Evolutionary conservation across 2,797 vertebrate genomes (phyloP), one percentile per base, ranked within the genome.

Genomic region (Gallinago nigripennis): DNA sequence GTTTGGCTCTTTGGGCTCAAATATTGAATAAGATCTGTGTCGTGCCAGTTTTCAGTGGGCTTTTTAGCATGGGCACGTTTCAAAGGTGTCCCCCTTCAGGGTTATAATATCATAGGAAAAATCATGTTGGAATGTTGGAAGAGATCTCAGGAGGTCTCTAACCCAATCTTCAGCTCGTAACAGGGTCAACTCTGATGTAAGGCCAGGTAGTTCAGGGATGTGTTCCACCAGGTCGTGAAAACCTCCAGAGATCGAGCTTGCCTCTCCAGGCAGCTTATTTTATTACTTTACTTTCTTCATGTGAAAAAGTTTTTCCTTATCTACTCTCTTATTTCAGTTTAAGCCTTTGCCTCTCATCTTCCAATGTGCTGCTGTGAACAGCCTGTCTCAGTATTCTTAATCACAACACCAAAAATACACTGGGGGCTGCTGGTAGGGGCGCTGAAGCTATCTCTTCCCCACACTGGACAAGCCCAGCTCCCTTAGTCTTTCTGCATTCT

Each of bases 401-500:
- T 68, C 37, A 39, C 9, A 30, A 37, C 6, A 9, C 33, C 20
- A 4, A 2, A 37, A 20, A 15, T 33, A 33, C 12, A 9, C 28
- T 4, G 5, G 4, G 7, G 17, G 8, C 45, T 82, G 24, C 43
- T 66, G 39, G 1, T n/a, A 57, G 30, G n/a, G 14, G 11, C 1
- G 1, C 23, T 45, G 33, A 53, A 87, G 8, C 9, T 53, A 14
- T 25, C 3, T 33, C 1, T 53, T 56, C 25, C 11, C 30, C 31
- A 31, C 6, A 3, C 25, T 4, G 30, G 11, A n/a, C 11, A 48
- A 71, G 12, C 4, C 0, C 0, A 75, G 8, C 11, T 86, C 37
- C 37, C 15, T 51, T 30, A 30, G 66, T 23, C 7, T 30, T 92
- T 61, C 54, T 65, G 2, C 12, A 23, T 2, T 18, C 7, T 27